Conservation (phyloP, 2,888 invertebrate species). For the Nomada ruficornis region DNA sequence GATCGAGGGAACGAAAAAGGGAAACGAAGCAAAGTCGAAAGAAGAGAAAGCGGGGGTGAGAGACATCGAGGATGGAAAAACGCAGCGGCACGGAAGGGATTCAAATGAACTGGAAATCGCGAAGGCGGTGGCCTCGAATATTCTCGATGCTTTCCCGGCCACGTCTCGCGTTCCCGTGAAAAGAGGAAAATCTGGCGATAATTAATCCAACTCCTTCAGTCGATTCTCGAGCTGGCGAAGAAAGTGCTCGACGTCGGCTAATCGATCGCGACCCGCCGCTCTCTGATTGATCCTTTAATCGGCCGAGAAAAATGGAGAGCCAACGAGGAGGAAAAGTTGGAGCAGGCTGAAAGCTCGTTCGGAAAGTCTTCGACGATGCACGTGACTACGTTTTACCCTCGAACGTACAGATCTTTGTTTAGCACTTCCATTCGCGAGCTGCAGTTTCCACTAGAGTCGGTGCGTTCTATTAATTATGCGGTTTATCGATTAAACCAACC, state of each 20-base stretch:
- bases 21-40: neutral
- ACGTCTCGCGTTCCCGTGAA: conserved; percentile 13
- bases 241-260: conserved; percentile 76
- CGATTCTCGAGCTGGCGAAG: conserved; percentile 25
- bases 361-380: conserved; percentile 23
- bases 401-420: conserved; percentile 27
- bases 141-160: conserved; percentile 30
- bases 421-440: neutral
- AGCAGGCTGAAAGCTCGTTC: conserved; percentile 5
- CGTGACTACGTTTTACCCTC: conserved; percentile 9
- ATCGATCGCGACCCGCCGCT: conserved; percentile 76
- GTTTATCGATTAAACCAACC: conserved; percentile 36
- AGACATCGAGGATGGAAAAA: conserved; percentile 36
- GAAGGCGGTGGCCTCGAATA: conserved; percentile 46
- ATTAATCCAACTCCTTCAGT: conserved; percentile 73
- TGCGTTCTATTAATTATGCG: conserved; percentile 31
- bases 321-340: conserved; percentile 12
- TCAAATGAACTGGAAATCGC: conserved; percentile 64
- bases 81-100: conserved; percentile 56
- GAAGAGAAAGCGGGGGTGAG: neutral
- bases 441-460: neutral
- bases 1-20: neutral
- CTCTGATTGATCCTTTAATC: conserved; percentile 78
- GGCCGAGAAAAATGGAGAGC: conserved; percentile 44
- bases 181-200: conserved; percentile 66